Percentiles rank a stretch among this genome's conserved stretches.
Conservation (phyloP, 2,888 invertebrate genomes). For the Deilephila elpenor region DNA sequence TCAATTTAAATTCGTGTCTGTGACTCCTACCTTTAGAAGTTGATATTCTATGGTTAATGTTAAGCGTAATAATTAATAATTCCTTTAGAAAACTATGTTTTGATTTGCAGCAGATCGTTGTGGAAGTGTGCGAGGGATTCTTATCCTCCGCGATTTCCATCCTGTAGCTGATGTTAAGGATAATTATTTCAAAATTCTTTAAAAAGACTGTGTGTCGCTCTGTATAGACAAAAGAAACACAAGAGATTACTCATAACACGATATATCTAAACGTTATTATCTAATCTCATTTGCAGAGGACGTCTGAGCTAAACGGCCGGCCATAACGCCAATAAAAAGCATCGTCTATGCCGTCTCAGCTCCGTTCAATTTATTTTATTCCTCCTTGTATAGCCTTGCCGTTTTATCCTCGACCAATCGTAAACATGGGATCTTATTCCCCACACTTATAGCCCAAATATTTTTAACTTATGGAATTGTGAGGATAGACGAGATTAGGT, state of each 20-base stretch:
- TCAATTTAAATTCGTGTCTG: too few relatives aligned
- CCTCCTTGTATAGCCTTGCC: conserved; percentile 58
- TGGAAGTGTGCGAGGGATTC: too few relatives aligned
- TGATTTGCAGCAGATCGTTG: too few relatives aligned
- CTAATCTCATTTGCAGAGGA: conserved; percentile 38
- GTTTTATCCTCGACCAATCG: conserved; percentile 49
- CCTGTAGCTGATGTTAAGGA: too few relatives aligned
- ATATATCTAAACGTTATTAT: conserved; percentile 40
- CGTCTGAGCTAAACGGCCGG: conserved; percentile 43
- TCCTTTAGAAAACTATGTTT: too few relatives aligned
- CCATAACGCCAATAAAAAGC: conserved; percentile 43
- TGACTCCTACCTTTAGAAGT: too few relatives aligned
- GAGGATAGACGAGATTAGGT: not conserved
- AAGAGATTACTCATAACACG: conserved; percentile 27
- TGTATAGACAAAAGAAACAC: not conserved
- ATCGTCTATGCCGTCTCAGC: conserved; percentile 39
- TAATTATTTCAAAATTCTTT: too few relatives aligned
- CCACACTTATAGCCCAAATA: conserved; percentile 47
- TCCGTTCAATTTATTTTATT: conserved; percentile 71
- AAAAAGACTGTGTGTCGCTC: too few relatives aligned
- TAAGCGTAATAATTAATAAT: too few relatives aligned
- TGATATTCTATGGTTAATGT: too few relatives aligned
- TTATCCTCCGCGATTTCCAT: too few relatives aligned
- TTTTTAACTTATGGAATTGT: conserved; percentile 34
- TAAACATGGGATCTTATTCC: conserved; percentile 62